A percentile compares a stretch with the other conserved stretches of the same genome.
phyloP scores from a whole-genome alignment of 1,140 invertebrate species.

The Penaeus indicus region DNA sequence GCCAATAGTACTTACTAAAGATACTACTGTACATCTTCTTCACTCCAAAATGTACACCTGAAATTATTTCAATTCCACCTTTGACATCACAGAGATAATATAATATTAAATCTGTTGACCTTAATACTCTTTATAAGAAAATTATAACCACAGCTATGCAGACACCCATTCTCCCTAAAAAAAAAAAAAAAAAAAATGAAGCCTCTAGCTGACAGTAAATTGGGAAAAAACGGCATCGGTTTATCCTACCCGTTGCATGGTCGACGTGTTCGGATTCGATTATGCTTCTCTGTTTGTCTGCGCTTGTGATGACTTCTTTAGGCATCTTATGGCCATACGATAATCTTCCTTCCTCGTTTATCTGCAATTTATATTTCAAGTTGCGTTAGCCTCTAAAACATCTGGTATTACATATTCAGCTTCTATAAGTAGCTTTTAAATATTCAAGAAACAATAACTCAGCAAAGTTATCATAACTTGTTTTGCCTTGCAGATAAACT shows the following conservation, averaged over 20 bases:
- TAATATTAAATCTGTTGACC: neutral
- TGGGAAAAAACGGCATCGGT: neutral
- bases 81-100: slow-evolving; percentile 9
- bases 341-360: slow-evolving; percentile 66
- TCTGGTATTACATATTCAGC: no score
- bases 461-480: no score
- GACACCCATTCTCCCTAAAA: neutral
- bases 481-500: no score
- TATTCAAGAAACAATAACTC: no score
- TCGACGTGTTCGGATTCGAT: slow-evolving; percentile 67
- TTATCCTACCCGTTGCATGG: slow-evolving; percentile 64
- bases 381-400: neutral
- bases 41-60: slow-evolving; percentile 69
- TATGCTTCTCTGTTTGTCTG: slow-evolving; percentile 66
- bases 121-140: no score
- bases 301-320: slow-evolving; percentile 67
- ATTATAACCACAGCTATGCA: neutral
- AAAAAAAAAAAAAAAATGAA: slow-evolving; percentile 5
- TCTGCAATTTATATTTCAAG: slow-evolving; percentile 32
- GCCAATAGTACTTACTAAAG: slow-evolving; percentile 68
- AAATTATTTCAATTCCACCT: slow-evolving; percentile 21
- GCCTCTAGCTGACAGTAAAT: neutral
- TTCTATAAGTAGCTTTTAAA: no score
- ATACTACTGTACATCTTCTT: slow-evolving; percentile 69
- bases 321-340: slow-evolving; percentile 67